phyloP scores from a whole-genome alignment of 2,113 vertebrate species.

The Peromyscus leucopus region DNA sequence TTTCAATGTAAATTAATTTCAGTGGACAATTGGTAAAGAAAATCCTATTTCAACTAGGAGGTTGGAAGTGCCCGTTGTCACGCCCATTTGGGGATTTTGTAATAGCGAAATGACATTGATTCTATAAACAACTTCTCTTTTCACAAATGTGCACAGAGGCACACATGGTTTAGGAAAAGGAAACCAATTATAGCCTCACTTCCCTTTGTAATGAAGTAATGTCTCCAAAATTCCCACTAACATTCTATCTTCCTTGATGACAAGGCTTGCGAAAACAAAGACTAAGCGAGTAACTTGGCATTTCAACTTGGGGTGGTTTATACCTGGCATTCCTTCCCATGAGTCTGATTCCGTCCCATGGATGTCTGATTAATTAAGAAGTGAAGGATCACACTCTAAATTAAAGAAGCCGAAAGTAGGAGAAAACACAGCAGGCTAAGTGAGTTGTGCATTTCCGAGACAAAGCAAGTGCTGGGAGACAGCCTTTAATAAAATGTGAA shows the following conservation, averaged over 20 bases:
- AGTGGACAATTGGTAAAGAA: slow-evolving; percentile 18
- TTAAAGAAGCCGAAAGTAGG: not conserved
- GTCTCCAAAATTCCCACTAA: slow-evolving; percentile 81
- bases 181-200: slow-evolving; percentile 73
- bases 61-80: slow-evolving; percentile 66
- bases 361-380: not conserved
- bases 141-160: slow-evolving; percentile 74
- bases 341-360: too few species aligned
- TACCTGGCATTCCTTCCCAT: not conserved
- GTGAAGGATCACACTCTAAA: not conserved
- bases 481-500: not conserved
- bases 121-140: slow-evolving; percentile 73
- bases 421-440: not conserved
- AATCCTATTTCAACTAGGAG: slow-evolving; percentile 50
- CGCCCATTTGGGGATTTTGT: slow-evolving; percentile 33
- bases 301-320: not conserved
- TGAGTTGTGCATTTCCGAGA: not conserved
- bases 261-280: slow-evolving; percentile 60
- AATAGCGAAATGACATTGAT: slow-evolving; percentile 77
- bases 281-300: slow-evolving; percentile 6
- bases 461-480: not conserved
- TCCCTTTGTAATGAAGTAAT: slow-evolving; percentile 84
- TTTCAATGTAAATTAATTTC: slow-evolving; percentile 51
- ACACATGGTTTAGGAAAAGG: slow-evolving; percentile 72
- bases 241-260: slow-evolving; percentile 56